Percentiles rank a stretch among this genome's conserved stretches.
These are phyloP conservation scores for Eurosta solidaginis DNA, from an alignment of 1,140 invertebrate genomes.

Conservation along the genomic window DNA sequence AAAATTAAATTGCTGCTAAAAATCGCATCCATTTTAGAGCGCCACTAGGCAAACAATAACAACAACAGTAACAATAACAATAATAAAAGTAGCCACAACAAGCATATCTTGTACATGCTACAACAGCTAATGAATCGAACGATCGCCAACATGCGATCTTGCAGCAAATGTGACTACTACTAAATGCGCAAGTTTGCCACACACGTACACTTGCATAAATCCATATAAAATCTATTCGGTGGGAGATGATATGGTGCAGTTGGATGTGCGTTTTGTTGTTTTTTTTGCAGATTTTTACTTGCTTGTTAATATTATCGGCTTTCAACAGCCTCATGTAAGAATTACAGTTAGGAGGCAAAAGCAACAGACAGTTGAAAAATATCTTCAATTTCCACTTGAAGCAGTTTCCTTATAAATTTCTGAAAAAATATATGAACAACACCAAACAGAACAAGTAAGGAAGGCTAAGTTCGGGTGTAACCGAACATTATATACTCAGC, in stretches of 20 bases:
- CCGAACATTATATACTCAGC: too few relatives aligned
- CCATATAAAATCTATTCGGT: background rate
- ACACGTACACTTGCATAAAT: background rate
- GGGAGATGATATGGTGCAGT: background rate
- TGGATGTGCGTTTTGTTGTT: background rate
- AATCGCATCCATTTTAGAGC: conserved; percentile 28
- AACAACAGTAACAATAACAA: background rate
- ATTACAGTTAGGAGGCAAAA: conserved; percentile 8
- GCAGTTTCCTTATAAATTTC: background rate
- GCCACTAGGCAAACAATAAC: background rate
- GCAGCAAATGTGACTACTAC: conserved; percentile 2
- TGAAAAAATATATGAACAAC: too few relatives aligned
- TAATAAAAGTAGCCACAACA: background rate
- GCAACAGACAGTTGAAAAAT: background rate
- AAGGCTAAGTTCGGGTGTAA: too few relatives aligned
- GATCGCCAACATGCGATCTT: conserved; percentile 12
- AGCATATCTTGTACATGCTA: background rate
- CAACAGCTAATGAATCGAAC: conserved; percentile 20
- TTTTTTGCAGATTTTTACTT: background rate
- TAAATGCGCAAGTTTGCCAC: conserved; percentile 1
- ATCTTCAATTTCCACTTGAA: background rate
- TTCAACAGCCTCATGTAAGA: background rate
- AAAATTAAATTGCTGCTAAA: conserved; percentile 44
- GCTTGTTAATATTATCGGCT: background rate
- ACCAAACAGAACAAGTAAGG: too few relatives aligned